Base-by-base conservation (phyloP, 37 sponge, comb jelly and placozoan species). In the Aphrocallistes beatrix region DNA sequence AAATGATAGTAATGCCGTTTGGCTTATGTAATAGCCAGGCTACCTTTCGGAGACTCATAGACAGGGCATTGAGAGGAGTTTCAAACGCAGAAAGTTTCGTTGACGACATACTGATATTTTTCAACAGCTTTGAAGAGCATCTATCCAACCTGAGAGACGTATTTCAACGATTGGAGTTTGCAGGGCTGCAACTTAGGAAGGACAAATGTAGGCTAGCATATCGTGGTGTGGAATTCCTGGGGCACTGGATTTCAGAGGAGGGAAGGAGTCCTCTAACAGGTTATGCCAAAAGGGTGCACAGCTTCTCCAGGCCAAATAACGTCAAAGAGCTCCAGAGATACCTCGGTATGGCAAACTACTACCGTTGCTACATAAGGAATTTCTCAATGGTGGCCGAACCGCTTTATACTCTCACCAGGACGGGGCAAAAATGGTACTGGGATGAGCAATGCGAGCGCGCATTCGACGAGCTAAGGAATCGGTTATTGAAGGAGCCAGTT, bases 1-100 rank as follows among this genome's bases (percentile, higher is more conserved):
- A 82, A 82, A 40, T 82, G 17, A 21, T 40, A 23, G 83, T 82
- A 6, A 82, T 82, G 39, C 83, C 39, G 39, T 82, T 82, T 37
- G 83, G 83, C n/a, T 23, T 82, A 28, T 25, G 45, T 21, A 0
- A 39, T 82, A 6, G 9, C 23, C 83, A 38, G 21, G 16, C 83
- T 8, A 82, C 83, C 9, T 82, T 82, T 39, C 83, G 23, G n/a
- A 60, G 75, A 60, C 75, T 60, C 3, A 60, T 60, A 30, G 75
- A 60, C 19, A 60, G 75, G 75, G 34, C 75, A 32, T 60, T 60
- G 75, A 60, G 75, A 13, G 21, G 21, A 60, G n/a, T 30, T 60
- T 21, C 75, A 13, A 60, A 60, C 75, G 75, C 34, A 19, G 34
- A 60, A 60, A 60, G 75, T 32, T 60, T 60, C 21, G 75, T 60